Conservation (phyloP, 2,113 vertebrate genomes). For the Nothobranchius furzeri region DNA sequence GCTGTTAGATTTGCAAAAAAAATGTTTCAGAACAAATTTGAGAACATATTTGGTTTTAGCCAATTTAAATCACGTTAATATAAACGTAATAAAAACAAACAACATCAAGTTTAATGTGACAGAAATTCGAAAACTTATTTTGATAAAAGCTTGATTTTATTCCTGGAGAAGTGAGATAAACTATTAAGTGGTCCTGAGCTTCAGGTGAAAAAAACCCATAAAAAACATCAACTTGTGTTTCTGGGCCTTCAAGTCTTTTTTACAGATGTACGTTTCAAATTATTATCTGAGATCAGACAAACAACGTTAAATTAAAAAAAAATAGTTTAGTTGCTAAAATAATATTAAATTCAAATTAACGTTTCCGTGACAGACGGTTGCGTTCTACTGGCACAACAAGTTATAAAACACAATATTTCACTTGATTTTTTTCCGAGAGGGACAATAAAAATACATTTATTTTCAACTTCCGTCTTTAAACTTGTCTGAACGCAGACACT, state of each 20-base stretch:
- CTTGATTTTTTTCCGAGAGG: too few relatives aligned
- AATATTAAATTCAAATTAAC: not conserved
- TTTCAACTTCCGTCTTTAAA: too few relatives aligned
- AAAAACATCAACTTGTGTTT: not conserved
- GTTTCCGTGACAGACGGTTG: conserved; percentile 22
- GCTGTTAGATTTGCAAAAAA: not conserved
- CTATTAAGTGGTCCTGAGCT: not conserved
- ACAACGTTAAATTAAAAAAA: not conserved
- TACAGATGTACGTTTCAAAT: not conserved
- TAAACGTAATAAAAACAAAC: not conserved
- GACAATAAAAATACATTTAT: too few relatives aligned
- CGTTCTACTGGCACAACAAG: not conserved
- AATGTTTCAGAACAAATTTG: not conserved
- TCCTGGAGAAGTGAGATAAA: not conserved
- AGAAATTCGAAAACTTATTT: not conserved
- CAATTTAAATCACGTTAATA: too few relatives aligned
- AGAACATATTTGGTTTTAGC: not conserved
- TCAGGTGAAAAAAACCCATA: conserved; percentile 38
- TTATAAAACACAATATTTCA: too few relatives aligned
- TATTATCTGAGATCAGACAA: not conserved
- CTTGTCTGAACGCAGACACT: not conserved
- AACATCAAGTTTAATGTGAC: not conserved
- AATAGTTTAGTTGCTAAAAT: not conserved
- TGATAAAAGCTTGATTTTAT: too few relatives aligned
- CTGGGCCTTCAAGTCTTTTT: conserved; percentile 28